These are phyloP conservation scores for Conops quadrifasciatus DNA, from an alignment of 2,888 invertebrate species.

Conservation along the genomic window DNA sequence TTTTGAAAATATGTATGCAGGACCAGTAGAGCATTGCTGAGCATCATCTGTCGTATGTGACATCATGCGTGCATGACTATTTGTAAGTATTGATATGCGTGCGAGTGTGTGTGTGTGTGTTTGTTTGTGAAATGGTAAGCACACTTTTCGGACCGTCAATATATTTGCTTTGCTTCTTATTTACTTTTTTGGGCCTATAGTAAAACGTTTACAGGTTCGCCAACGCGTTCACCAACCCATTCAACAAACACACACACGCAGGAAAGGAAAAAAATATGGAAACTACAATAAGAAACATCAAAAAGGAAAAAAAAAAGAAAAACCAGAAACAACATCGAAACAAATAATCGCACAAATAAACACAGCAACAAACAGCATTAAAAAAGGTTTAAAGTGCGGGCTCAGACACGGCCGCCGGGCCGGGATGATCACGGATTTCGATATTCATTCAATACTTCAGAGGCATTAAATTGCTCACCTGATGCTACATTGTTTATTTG, in stretches of 20 bases:
- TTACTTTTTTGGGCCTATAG: constrained; percentile 31
- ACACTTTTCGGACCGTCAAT: constrained; percentile 29
- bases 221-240: background rate
- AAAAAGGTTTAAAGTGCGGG: constrained; percentile 36
- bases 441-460: constrained; percentile 17
- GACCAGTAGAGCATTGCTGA: background rate
- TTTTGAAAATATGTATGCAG: background rate
- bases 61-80: background rate
- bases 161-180: constrained; percentile 38
- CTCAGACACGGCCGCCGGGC: background rate
- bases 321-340: background rate
- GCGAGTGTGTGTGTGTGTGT: background rate
- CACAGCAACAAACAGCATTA: constrained; percentile 9
- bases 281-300: background rate
- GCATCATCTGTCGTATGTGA: background rate
- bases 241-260: background rate
- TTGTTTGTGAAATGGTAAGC: background rate
- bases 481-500: constrained; percentile 21
- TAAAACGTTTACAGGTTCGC: too few relatives aligned
- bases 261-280: background rate
- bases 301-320: constrained; percentile 5
- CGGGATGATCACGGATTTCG: constrained; percentile 33
- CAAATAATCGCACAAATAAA: constrained; percentile 8
- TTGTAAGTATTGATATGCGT: too few relatives aligned
- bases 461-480: constrained; percentile 30